Conservation (phyloP, 2,797 vertebrate species). For the Cirrhinus mrigala region DNA sequence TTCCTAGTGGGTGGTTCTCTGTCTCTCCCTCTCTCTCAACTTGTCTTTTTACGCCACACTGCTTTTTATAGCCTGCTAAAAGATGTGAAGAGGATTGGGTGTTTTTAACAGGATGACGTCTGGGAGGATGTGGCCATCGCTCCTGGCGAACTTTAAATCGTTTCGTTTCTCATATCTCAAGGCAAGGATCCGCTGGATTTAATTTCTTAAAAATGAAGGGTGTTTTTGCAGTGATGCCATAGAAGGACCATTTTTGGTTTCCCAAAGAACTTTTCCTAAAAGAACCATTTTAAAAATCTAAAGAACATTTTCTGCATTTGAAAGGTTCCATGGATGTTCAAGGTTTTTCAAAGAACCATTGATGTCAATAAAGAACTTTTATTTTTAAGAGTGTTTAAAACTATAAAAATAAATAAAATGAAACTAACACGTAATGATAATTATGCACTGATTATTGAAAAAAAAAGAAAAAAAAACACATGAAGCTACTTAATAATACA, state of each 20-base stretch:
- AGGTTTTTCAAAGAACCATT: too few species aligned
- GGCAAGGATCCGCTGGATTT: neutral
- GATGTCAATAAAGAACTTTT: too few species aligned
- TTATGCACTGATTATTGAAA: neutral
- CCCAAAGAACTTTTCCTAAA: too few species aligned
- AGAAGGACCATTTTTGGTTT: too few species aligned
- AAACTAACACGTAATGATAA: neutral
- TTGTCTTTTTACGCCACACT: constrained; percentile 20
- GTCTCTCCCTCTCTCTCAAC: constrained; percentile 28
- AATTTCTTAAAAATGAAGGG: neutral
- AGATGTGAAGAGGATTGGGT: constrained; percentile 23
- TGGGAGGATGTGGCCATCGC: constrained; percentile 20
- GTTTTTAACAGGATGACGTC: constrained; percentile 26
- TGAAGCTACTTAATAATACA: neutral
- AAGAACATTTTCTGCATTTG: too few species aligned
- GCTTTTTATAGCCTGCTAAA: constrained; percentile 43
- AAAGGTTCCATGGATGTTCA: too few species aligned
- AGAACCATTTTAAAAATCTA: too few species aligned
- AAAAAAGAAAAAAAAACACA: too few species aligned
- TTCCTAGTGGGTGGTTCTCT: constrained; percentile 29
- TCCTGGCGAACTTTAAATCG: neutral
- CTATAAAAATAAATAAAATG: too few species aligned
- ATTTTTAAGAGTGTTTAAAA: too few species aligned
- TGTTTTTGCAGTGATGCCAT: too few species aligned
- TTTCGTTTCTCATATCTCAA: neutral